A percentile compares a stretch with the other conserved stretches of the same genome.
These are phyloP conservation scores for Salticus scenicus DNA, from an alignment of 2,888 invertebrate genomes.

Conservation along the genomic window DNA sequence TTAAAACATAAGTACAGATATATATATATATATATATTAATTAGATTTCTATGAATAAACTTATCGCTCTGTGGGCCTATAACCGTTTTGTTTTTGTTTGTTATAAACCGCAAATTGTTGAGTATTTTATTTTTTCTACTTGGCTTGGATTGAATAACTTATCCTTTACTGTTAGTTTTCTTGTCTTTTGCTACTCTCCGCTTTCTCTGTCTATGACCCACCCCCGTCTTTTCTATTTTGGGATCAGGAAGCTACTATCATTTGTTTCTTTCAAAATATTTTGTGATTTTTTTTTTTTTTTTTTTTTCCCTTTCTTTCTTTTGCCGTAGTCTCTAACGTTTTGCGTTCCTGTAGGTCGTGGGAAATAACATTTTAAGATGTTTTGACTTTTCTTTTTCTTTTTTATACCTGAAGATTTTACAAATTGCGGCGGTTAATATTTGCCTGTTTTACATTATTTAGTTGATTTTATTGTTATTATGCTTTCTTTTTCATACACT, in stretches of 20 bases:
- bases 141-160: background rate
- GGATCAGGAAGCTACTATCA: background rate
- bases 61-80: background rate
- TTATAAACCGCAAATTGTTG: no score
- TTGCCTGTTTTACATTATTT: no score
- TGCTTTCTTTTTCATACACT: no score
- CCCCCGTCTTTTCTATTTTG: background rate
- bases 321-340: background rate
- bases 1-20: no score
- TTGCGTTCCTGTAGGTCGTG: background rate
- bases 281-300: background rate
- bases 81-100: no score
- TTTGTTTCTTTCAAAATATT: conserved; percentile 17
- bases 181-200: background rate
- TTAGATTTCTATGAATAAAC: background rate
- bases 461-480: no score
- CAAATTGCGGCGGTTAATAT: no score
- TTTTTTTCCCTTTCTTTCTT: no score
- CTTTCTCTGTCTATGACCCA: background rate
- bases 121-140: no score
- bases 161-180: background rate
- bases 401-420: no score
- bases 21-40: no score
- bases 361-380: background rate
- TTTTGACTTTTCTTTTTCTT: no score